Evolutionary conservation across 1,140 invertebrate genomes (phyloP).

Genomic region (Phocides pigmalion): DNA sequence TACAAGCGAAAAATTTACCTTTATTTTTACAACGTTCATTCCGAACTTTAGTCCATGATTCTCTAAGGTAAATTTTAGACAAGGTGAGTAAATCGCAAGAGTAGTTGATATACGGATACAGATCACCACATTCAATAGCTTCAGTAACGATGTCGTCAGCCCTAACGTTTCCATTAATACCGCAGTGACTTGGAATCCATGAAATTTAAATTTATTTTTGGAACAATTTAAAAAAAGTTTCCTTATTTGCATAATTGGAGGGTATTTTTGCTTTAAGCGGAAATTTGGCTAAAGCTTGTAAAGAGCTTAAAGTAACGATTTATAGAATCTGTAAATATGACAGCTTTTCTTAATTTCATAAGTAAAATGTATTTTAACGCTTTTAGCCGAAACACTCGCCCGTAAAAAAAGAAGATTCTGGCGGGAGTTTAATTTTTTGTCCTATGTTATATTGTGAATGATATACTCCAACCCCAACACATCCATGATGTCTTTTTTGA

Average conservation of each 20-base stretch:
- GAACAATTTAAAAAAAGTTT: conserved; percentile 32
- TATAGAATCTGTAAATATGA: conserved; percentile 38
- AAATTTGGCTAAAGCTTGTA: conserved; percentile 22
- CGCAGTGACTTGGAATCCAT: conserved; percentile 36
- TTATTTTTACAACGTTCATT: conserved; percentile 1
- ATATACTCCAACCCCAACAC: conserved; percentile 28
- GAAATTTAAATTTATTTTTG: conserved; percentile 2
- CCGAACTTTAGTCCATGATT: conserved; percentile 10
- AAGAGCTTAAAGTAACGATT: conserved; percentile 15
- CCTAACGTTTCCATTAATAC: conserved; percentile 32
- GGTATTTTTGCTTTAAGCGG: conserved; percentile 20
- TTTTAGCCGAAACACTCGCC: conserved; percentile 34
- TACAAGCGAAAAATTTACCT: too few species aligned
- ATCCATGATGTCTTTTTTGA: conserved; percentile 19
- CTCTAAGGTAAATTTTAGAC: conserved; percentile 16
- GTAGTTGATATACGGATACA: conserved; percentile 32
- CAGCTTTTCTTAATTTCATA: conserved; percentile 19
- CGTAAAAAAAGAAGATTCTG: conserved; percentile 35
- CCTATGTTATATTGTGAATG: conserved; percentile 33
- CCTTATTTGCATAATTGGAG: conserved; percentile 23
- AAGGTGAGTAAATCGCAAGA: conserved; percentile 27
- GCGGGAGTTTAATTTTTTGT: conserved; percentile 38
- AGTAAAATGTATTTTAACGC: conserved; percentile 33
- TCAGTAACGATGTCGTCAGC: conserved; percentile 36
- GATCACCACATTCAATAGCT: conserved; percentile 37